phyloP scores from a whole-genome alignment of 2,113 vertebrate species.

The Aptenodytes forsteri region DNA sequence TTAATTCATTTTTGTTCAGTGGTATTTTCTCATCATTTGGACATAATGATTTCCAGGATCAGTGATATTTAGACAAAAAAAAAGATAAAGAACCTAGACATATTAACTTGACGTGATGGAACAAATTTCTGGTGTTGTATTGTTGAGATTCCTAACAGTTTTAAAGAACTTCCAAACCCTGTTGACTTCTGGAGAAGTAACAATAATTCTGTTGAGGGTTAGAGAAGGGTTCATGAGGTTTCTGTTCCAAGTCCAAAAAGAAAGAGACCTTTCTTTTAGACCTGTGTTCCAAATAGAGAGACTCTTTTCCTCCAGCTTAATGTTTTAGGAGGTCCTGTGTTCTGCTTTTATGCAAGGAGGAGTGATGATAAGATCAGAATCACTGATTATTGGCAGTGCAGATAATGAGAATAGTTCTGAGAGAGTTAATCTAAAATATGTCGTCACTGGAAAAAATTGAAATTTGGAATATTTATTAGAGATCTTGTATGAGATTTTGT shows the following conservation, averaged over 20 bases:
- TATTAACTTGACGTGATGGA: neutral
- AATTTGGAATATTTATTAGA: neutral
- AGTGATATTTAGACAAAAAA: neutral
- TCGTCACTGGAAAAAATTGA: neutral
- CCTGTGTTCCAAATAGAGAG: neutral
- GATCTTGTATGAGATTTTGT: neutral
- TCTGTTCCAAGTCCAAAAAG: neutral
- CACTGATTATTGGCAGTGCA: neutral
- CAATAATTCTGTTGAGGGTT: neutral
- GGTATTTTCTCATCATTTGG: neutral
- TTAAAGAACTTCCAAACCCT: neutral
- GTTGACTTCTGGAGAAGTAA: neutral
- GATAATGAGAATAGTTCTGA: neutral
- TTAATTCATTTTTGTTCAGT: neutral
- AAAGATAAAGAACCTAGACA: neutral
- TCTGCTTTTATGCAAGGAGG: neutral
- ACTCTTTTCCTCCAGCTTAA: neutral
- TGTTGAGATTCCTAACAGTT: neutral
- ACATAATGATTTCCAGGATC: neutral
- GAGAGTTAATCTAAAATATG: neutral
- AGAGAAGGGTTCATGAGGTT: neutral
- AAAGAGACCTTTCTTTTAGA: neutral
- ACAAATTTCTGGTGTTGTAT: neutral
- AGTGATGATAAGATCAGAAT: neutral
- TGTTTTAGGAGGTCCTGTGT: neutral